phyloP scores from a whole-genome alignment of 2,113 vertebrate species.

The Carassius carassius region DNA sequence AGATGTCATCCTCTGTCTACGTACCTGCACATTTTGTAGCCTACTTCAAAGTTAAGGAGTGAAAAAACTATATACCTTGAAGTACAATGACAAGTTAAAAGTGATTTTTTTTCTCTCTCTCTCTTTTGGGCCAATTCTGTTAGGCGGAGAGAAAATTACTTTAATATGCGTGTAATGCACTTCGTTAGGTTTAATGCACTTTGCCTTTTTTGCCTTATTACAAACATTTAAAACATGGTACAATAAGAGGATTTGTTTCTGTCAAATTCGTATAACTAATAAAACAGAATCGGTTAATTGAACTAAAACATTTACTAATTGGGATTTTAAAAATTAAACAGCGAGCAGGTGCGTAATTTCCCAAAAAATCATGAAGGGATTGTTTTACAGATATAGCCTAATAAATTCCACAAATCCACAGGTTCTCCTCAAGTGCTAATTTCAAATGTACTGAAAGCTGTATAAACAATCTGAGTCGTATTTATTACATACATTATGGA shows the following conservation, averaged over 20 bases:
- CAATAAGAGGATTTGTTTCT: constrained; percentile 75
- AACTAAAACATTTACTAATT: constrained; percentile 69
- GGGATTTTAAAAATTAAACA: constrained; percentile 67
- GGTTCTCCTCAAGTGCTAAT: not conserved
- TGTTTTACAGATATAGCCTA: not conserved
- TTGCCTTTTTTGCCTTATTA: constrained; percentile 79
- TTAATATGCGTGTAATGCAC: constrained; percentile 99
- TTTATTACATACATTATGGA: not conserved
- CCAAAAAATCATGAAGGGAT: constrained; percentile 18
- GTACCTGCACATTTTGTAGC: constrained; percentile 83
- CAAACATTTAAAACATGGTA: constrained; percentile 66
- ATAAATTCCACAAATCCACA: not conserved
- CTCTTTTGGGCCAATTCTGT: constrained; percentile 82
- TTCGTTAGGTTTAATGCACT: constrained; percentile 97
- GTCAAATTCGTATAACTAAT: constrained; percentile 70
- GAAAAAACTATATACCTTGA: constrained; percentile 84
- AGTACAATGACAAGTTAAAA: constrained; percentile 92
- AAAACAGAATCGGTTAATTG: constrained; percentile 71
- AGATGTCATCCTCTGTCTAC: constrained; percentile 91
- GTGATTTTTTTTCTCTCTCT: constrained; percentile 73
- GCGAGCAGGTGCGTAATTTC: constrained; percentile 56
- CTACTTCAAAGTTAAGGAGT: constrained; percentile 97
- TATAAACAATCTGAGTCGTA: not conserved
- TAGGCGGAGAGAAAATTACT: constrained; percentile 95
- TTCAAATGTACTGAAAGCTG: not conserved